phyloP scores from a whole-genome alignment of 2,113 vertebrate species.

The Progne subis region DNA sequence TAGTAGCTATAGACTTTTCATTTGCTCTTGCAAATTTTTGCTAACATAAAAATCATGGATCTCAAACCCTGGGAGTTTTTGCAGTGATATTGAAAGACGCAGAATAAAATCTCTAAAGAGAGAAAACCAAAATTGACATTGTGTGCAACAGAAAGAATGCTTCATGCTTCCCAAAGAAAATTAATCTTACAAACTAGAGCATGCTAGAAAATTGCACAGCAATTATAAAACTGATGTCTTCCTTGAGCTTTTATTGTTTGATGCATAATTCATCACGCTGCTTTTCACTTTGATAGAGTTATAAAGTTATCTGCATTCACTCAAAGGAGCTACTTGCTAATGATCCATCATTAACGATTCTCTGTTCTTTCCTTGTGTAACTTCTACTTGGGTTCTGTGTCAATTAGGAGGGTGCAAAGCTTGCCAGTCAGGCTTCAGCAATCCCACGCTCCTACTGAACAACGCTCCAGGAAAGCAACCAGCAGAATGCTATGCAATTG shows the following conservation, averaged over 20 bases:
- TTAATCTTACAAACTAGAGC: conserved; percentile 58
- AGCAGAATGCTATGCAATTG: conserved; percentile 68
- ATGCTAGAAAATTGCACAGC: conserved; percentile 46
- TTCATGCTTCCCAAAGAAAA: conserved; percentile 49
- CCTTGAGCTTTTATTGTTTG: conserved; percentile 52
- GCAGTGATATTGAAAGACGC: not conserved
- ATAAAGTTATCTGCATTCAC: conserved; percentile 69
- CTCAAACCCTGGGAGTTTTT: not conserved
- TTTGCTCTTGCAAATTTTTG: not conserved
- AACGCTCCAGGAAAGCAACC: conserved; percentile 53
- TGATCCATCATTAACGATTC: conserved; percentile 65
- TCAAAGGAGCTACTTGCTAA: conserved; percentile 64
- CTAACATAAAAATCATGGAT: not conserved
- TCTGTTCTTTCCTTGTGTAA: conserved; percentile 68
- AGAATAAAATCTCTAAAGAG: conserved; percentile 9
- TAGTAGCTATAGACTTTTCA: not conserved
- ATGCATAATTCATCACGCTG: conserved; percentile 58
- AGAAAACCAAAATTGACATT: conserved; percentile 3
- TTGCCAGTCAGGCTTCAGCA: conserved; percentile 69
- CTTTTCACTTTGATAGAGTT: conserved; percentile 65
- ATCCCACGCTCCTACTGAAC: conserved; percentile 59
- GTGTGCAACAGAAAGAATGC: conserved; percentile 20
- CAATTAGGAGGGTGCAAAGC: conserved; percentile 61
- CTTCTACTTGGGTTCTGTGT: conserved; percentile 65
- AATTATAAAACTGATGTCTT: conserved; percentile 60